A percentile compares a stretch with the other conserved stretches of the same genome.
Evolutionary conservation across 1,140 invertebrate species (phyloP).

Genomic region (Epicauta chinensis): DNA sequence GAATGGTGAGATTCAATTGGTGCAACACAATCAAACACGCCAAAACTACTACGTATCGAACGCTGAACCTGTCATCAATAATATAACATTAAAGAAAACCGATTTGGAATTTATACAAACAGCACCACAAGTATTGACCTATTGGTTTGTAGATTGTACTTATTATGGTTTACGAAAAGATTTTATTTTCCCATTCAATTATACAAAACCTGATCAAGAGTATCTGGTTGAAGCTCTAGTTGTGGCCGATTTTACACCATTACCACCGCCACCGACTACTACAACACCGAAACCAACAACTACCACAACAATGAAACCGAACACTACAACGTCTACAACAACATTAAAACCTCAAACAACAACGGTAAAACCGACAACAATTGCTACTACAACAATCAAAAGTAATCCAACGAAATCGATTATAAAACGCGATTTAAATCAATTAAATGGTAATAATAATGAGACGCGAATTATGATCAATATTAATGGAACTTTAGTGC

Average conservation of each 20-base stretch:
- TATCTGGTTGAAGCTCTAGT: conserved; percentile 64
- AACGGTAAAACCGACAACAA: conserved; percentile 20
- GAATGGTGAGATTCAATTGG: conserved; percentile 56
- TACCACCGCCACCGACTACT: conserved; percentile 53
- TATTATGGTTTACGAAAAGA: conserved; percentile 59
- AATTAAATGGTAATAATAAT: background rate
- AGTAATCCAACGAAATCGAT: conserved; percentile 17
- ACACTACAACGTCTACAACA: conserved; percentile 31
- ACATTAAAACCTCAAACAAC: conserved; percentile 21
- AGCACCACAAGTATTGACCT: conserved; percentile 57
- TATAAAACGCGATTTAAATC: conserved; percentile 9
- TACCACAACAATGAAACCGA: conserved; percentile 26
- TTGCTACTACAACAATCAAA: conserved; percentile 16
- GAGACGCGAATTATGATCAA: background rate
- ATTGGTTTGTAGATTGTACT: conserved; percentile 72
- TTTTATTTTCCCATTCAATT: conserved; percentile 56
- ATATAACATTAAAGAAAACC: conserved; percentile 50
- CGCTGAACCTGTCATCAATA: conserved; percentile 49
- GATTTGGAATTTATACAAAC: conserved; percentile 57
- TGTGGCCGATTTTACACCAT: conserved; percentile 57
- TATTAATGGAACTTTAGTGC: conserved; percentile 23
- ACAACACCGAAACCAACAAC: conserved; percentile 51
- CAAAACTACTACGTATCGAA: conserved; percentile 56
- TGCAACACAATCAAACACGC: conserved; percentile 54
- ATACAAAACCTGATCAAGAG: conserved; percentile 51